These are phyloP conservation scores for Nansenia antarctica DNA, from an alignment of 2,113 vertebrate species.

Conservation along the genomic window DNA sequence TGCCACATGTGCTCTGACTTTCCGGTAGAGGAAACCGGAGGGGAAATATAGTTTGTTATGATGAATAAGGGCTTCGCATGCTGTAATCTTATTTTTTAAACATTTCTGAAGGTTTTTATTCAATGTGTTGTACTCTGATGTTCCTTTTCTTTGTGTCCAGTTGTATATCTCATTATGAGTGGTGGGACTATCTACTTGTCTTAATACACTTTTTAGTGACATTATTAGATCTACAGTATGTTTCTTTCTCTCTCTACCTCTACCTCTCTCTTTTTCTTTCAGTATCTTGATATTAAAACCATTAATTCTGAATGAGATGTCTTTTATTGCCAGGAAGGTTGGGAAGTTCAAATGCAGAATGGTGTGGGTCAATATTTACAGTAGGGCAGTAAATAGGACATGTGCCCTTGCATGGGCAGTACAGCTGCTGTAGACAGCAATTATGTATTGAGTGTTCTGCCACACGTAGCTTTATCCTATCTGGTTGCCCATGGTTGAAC, in stretches of 20 bases:
- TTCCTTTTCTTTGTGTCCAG: neutral
- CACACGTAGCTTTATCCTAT: neutral
- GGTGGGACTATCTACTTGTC: neutral
- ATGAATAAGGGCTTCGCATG: neutral
- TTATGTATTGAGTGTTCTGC: neutral
- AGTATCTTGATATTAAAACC: neutral
- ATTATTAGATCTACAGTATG: too few species aligned
- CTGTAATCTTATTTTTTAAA: too few species aligned
- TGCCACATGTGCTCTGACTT: neutral
- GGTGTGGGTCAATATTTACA: constrained; percentile 58
- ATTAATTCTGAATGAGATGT: constrained; percentile 10
- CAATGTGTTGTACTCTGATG: too few species aligned
- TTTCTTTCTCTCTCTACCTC: too few species aligned
- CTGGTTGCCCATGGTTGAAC: neutral
- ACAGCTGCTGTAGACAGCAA: neutral
- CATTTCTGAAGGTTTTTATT: too few species aligned
- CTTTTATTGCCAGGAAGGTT: constrained; percentile 25
- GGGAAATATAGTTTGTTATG: neutral
- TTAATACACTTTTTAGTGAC: neutral
- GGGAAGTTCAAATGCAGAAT: constrained; percentile 16
- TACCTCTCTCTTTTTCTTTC: constrained; percentile 10
- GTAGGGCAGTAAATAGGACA: constrained; percentile 28
- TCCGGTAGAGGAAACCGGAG: neutral
- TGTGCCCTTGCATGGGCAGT: neutral
- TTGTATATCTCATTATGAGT: neutral